Conservation (phyloP, 2,113 vertebrate genomes). For the Sminthopsis crassicaudata region DNA sequence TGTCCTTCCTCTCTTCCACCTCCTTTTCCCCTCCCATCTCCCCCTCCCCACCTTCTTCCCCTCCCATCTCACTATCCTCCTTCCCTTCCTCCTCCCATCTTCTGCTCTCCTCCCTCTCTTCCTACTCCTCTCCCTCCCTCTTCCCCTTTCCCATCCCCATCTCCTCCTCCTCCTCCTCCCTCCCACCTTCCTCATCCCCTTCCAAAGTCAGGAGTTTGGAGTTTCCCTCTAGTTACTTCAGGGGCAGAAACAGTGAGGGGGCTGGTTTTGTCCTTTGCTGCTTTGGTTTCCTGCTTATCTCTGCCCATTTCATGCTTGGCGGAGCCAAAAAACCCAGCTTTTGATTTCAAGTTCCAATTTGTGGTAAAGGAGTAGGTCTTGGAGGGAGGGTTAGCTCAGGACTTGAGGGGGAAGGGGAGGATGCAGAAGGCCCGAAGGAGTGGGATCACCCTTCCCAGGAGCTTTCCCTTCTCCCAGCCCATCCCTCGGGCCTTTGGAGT, state of each 20-base stretch:
- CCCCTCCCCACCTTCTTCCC: no score
- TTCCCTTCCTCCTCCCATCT: no score
- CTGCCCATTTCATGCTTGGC: constrained; percentile 63
- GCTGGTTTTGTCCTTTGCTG: constrained; percentile 56
- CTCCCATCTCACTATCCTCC: no score
- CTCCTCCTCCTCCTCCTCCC: no score
- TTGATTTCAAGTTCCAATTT: constrained; percentile 43
- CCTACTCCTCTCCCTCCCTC: not conserved
- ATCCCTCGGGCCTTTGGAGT: not conserved
- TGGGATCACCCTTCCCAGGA: constrained; percentile 33
- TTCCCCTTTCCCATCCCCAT: not conserved
- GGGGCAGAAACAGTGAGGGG: constrained; percentile 26
- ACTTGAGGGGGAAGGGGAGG: constrained; percentile 18
- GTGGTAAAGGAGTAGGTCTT: constrained; percentile 48
- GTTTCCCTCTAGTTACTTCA: constrained; percentile 47
- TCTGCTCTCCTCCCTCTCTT: no score
- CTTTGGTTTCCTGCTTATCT: constrained; percentile 45
- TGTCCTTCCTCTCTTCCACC: no score
- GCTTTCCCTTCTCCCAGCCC: constrained; percentile 1
- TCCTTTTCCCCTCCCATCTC: no score
- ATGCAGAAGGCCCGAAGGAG: constrained; percentile 32
- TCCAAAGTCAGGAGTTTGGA: not conserved
- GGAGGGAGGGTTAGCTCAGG: constrained; percentile 24
- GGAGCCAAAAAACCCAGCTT: constrained; percentile 64
- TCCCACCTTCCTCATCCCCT: not conserved